Conservation (phyloP, 2,113 vertebrate species). For the Clarias batrachus region DNA sequence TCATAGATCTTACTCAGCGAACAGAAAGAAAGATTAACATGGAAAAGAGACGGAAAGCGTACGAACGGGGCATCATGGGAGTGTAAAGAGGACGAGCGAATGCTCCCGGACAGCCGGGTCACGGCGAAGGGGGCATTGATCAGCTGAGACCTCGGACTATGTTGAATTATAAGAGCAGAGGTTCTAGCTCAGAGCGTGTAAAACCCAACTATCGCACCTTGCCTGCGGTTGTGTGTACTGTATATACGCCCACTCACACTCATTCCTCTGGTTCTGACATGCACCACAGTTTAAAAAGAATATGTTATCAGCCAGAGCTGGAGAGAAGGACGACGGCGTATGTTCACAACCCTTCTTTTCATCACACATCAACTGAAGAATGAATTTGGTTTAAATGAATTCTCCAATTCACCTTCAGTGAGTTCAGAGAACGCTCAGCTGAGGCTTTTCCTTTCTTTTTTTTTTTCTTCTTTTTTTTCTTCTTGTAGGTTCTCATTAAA, state of each 20-base stretch:
- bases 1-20: constrained; percentile 48
- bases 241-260: no score
- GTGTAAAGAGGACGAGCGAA: constrained; percentile 45
- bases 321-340: background rate
- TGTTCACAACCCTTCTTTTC: background rate
- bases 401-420: background rate
- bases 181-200: constrained; percentile 66
- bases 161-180: constrained; percentile 69
- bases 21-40: constrained; percentile 10
- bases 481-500: background rate
- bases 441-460: no score
- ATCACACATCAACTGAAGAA: background rate
- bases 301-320: background rate
- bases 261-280: background rate
- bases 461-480: no score
- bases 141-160: constrained; percentile 69
- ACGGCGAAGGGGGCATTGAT: constrained; percentile 70
- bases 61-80: constrained; percentile 25
- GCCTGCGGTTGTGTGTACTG: background rate
- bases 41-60: constrained; percentile 36
- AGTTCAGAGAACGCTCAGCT: background rate
- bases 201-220: constrained; percentile 55
- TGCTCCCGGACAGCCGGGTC: constrained; percentile 49
- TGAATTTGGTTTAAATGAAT: background rate
- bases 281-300: background rate